Evolutionary conservation across 2,113 vertebrate genomes (phyloP), one percentile per base, ranked within the genome.

Genomic region (Reinhardtius hippoglossoides): DNA sequence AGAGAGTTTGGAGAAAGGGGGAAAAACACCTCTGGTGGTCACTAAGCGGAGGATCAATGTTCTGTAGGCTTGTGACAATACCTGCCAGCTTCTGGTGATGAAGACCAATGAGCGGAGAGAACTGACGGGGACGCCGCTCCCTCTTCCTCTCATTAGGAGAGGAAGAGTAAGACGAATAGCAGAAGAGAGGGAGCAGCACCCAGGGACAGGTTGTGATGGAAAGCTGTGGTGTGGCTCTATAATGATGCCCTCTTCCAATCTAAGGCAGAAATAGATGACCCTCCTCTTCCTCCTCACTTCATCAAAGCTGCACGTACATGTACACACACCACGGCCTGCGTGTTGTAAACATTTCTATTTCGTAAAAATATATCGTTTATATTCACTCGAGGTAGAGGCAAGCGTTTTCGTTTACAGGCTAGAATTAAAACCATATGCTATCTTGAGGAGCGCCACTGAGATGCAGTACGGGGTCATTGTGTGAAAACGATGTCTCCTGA

Each of bases 241-340:
- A 76, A 82, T 80, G 66, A 83, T 84, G 58, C 61, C 62, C 64
- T 44, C 62, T 23, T 80, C 52, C n/a, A 76, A 52, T 87, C 67
- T 48, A 4, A 83, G 70, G 46, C 50, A 70, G 83, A 54, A 60
- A 84, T 57, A 50, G 81, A 84, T 64, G 85, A 75, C 73, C 62
- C 27, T 60, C 55, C 1, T 56, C 31, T 8, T 31, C 59, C 27
- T 64, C 62, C 9, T 44, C 70, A 16, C 60, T 73, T 69, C 20
- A 71, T 83, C 71, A 83, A 69, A 70, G 56, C 42, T 50, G 46
- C 18, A 31, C 48, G 27, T 21, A 23, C 31, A 9, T 12, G 14
- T 21, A 21, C 31, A 14, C 37, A 10, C 21, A 4, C 1, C 6
- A 2, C 9, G 59, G 44, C 26, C 12, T 16, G 24, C 6, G 5